Percentiles rank a stretch among this genome's conserved stretches.
Conservation (phyloP, 2,888 invertebrate genomes). For the Sarcophaga rosellei region DNA sequence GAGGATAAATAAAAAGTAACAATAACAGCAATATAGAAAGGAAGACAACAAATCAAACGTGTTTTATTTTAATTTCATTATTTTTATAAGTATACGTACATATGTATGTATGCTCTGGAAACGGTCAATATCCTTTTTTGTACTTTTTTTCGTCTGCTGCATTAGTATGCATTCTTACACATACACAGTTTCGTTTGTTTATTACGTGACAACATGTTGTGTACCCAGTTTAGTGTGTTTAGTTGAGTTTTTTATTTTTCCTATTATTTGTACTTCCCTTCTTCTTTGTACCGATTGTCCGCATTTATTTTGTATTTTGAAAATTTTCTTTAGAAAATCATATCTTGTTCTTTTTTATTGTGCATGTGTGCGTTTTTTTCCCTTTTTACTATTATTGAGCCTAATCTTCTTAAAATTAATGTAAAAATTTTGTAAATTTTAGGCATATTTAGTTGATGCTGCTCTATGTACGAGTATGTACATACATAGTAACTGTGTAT, state of each 20-base stretch:
- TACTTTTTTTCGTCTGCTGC: neutral
- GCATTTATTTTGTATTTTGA: neutral
- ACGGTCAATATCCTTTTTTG: slow-evolving; percentile 58
- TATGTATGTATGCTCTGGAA: neutral
- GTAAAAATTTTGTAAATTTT: no score
- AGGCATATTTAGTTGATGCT: no score
- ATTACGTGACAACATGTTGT: neutral
- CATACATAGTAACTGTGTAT: no score
- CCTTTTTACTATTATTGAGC: no score
- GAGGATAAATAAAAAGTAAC: neutral
- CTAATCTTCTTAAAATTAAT: no score
- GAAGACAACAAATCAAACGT: neutral
- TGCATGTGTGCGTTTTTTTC: no score
- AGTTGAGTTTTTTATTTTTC: neutral
- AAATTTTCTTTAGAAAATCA: neutral
- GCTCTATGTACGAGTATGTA: no score
- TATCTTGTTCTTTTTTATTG: no score
- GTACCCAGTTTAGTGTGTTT: neutral
- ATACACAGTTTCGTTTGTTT: neutral
- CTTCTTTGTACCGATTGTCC: neutral
- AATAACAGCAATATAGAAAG: neutral
- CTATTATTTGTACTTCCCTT: neutral
- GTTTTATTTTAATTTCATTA: neutral
- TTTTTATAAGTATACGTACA: neutral
- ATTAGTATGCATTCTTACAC: neutral